Base-by-base conservation (phyloP, 2,888 invertebrate species). In the Oscheius sp. region DNA sequence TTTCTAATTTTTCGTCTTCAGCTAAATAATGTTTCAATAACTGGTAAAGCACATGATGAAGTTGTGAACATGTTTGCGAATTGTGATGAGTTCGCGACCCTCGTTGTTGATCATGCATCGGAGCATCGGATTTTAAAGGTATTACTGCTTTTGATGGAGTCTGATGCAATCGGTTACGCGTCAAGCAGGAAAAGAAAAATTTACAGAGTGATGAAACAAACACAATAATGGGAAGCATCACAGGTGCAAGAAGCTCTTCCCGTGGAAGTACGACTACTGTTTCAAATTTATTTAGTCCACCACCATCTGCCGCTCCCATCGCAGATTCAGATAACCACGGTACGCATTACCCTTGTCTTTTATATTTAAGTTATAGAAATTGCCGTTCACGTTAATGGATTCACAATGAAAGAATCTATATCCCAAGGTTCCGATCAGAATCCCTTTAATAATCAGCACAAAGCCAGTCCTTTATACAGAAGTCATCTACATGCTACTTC, bases 21-120 rank as follows among this genome's bases (percentile, higher is more conserved):
- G 69, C 43, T 70, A 9, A 70, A 70, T 46, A 55, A 59, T 13
- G n/a, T 27, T 5, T 12, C 29, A 3, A 16, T 56, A 9, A 41
- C 18, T 45, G 59, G 49, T 27, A 70, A 58, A 58, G 43, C 69
- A 58, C 69, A 70, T 21, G 69, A 70, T 43, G 69, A 58, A 21
- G 58, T 59, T 23, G 45, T 70, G 23, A 56, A n/a, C 21, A 49
- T 59, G 45, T 70, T 70, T 25, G 41, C 12, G 45, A 46, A 58
- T 49, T 27, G 49, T 18, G 59, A 59, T 18, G 56, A 56, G 23
- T 55, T 21, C 27, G 59, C 35, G 21, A 59, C 25, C 0, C 18
- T 70, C 5, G 16, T 70, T 55, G 69, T 70, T 43, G 69, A 70
- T n/a, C 46, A 58, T 43, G 41, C 29, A 16, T 18, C 58, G 1